Conservation (phyloP, 2,797 vertebrate species). For the Menidia menidia region DNA sequence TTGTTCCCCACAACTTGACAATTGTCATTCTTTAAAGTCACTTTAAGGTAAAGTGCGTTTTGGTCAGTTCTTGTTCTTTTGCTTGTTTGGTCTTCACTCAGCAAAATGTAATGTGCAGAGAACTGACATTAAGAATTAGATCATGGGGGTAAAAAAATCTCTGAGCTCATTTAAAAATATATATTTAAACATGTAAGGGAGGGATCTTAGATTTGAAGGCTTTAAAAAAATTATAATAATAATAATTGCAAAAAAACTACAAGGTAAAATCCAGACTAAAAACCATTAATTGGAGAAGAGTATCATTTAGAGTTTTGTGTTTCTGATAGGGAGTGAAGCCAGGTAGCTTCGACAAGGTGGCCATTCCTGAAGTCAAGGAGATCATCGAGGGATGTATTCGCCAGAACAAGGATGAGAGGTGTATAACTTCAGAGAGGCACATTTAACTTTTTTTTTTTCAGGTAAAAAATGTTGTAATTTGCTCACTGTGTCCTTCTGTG, state of each 20-base stretch:
- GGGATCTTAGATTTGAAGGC: background rate
- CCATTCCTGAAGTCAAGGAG: conserved; percentile 98
- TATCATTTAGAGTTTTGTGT: conserved; percentile 75
- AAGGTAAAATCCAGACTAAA: conserved; percentile 23
- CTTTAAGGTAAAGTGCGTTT: background rate
- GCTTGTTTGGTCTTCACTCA: conserved; percentile 14
- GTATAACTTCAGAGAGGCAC: conserved; percentile 17
- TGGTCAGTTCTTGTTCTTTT: background rate
- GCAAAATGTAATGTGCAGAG: background rate
- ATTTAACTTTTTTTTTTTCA: background rate
- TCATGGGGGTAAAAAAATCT: background rate
- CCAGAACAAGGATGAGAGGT: conserved; percentile 99
- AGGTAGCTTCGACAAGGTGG: conserved; percentile 98
- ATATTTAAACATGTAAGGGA: background rate
- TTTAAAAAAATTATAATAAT: no score
- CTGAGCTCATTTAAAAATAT: background rate
- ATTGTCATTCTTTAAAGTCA: conserved; percentile 1
- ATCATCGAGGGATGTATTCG: conserved; percentile 99
- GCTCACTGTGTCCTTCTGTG: conserved; percentile 18
- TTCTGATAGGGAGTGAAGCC: conserved; percentile 95
- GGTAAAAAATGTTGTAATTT: background rate
- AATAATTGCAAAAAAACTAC: no score
- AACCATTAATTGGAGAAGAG: conserved; percentile 15
- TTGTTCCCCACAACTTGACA: conserved; percentile 3
- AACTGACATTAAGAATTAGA: background rate